phyloP scores from a whole-genome alignment of 2,113 vertebrate genomes.

The Eurypyga helias region DNA sequence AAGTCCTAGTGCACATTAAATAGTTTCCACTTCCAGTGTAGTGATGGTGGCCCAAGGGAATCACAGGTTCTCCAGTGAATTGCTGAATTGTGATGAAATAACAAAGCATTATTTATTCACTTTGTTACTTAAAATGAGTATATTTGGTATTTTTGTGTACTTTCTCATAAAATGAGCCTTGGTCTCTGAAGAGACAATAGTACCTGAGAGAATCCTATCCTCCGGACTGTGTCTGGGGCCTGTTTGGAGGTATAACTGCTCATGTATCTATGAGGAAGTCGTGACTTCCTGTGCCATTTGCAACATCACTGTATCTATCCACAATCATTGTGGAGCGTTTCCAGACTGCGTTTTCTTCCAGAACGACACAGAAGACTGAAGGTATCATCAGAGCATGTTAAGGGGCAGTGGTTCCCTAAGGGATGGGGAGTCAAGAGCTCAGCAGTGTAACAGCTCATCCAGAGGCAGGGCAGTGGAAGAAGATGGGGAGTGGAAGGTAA shows the following conservation, averaged over 20 bases:
- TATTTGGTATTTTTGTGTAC: neutral
- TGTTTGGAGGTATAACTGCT: neutral
- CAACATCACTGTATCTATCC: no score
- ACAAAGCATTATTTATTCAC: neutral
- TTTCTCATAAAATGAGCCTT: neutral
- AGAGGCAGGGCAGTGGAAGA: accelerated
- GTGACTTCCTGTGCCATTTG: neutral
- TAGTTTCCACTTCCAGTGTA: neutral
- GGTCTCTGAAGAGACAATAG: neutral
- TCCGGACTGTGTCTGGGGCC: no score
- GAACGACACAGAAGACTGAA: neutral
- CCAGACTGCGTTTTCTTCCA: neutral
- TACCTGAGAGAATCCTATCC: neutral
- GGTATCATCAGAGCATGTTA: no score
- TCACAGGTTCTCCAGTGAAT: neutral
- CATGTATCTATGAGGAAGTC: no score
- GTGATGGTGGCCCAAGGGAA: neutral
- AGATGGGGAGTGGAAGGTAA: no score
- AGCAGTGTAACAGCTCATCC: neutral
- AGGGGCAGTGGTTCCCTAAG: neutral
- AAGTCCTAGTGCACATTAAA: neutral
- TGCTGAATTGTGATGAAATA: neutral
- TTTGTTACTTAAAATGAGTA: neutral
- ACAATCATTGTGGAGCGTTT: neutral
- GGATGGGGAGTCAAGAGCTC: neutral